Evolutionary conservation across 2,113 vertebrate species (phyloP), one percentile per base, ranked within the genome.

Genomic region (Sterrhoptilus dennistouni): DNA sequence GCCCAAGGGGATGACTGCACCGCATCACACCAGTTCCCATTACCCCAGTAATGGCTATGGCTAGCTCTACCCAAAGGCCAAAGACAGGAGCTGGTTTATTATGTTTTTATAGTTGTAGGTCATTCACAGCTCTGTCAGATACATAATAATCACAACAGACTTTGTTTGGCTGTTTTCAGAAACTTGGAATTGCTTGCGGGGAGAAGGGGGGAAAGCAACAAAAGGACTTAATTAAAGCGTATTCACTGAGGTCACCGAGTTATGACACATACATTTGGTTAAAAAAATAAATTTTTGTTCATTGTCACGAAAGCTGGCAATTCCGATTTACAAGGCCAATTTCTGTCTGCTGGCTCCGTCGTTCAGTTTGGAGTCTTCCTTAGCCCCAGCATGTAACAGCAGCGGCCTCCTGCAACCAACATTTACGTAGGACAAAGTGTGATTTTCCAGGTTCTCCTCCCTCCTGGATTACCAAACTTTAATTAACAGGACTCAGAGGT

Each of bases 241-340:
- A 89, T 80, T 90, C 69, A 66, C 91, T 85, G 95, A 96, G 96
- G 96, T 96, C 95, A 91, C 94, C 9, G 29, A 87, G 90, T 93
- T 95, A 97, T 65, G 94, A 96, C 97, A 81, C 79, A 96, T 91
- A 89, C 52, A 52, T 91, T 91, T 87, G 83, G 95, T 95, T 96
- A 42, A 95, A 97, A 94, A 94, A 87, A 94, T 93, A 86, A 85
- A 95, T 96, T 94, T 94, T 85, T 94, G 87, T 95, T 96, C 95
- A 49, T 89, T 87, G 95, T 94, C n/a, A 8, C 92, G 96, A 95
- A 96, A 93, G n/a, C 50, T 76, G 16, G 89, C 92, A 81, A 87
- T 70, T 92, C 66, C 59, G 13, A 95, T 95, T 94, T 91, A 85
- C 78, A 83, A 80, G 93, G 68, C 74, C n/a, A 2, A 6, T 79